phyloP scores from a whole-genome alignment of 2,888 invertebrate species.

The Cataglyphis rosenhaueri region DNA sequence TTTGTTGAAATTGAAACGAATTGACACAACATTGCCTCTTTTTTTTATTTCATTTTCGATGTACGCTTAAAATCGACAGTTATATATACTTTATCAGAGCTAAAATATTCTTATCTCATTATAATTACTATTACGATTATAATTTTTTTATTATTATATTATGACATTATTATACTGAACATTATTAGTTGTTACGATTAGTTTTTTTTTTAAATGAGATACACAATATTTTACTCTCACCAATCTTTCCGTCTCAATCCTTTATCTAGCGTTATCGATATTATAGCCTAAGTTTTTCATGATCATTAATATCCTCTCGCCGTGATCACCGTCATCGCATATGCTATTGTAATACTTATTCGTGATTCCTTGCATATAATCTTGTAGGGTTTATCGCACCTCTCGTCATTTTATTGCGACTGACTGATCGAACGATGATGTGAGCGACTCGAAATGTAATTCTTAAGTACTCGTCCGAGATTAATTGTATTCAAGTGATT shows the following conservation, averaged over 20 bases:
- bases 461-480: neutral
- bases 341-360: neutral
- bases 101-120: neutral
- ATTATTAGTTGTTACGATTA: conserved; percentile 11
- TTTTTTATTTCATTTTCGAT: neutral
- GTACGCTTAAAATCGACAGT: neutral
- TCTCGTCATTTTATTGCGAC: neutral
- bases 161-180: neutral
- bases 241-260: neutral
- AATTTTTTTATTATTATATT: neutral
- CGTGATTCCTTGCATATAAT: neutral
- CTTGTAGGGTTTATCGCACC: neutral
- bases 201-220: neutral
- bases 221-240: conserved; percentile 3
- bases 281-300: neutral
- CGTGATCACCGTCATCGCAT: neutral
- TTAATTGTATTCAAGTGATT: neutral
- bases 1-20: neutral
- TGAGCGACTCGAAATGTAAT: neutral
- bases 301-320: no score
- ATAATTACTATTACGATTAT: neutral
- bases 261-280: neutral
- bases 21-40: neutral
- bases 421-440: neutral
- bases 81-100: neutral